Evolutionary conservation across 2,113 vertebrate species (phyloP), one percentile per base, ranked within the genome.

Genomic region (Melanocharis versteri): DNA sequence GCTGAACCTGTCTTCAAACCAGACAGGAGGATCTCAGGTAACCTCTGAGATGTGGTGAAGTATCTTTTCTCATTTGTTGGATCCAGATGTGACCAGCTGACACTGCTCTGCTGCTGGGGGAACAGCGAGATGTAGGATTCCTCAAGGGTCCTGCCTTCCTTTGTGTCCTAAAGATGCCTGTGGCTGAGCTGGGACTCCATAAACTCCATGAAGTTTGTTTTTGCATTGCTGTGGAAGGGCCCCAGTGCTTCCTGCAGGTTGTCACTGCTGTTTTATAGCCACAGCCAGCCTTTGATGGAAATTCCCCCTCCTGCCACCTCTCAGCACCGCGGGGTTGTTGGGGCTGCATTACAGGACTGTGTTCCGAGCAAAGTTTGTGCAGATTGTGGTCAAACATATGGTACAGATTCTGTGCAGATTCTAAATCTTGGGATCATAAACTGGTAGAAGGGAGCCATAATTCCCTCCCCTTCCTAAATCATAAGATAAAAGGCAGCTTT

Each of bases 351-450:
- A 40, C 76, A 62, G 72, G 64, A 66, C 76, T 20, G 39, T 48
- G 71, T 73, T 88, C 54, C 22, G 53, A 53, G 90, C 54, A 71
- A 70, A 50, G 87, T 88, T 86, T 93, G 68, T 39, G 22, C 58
- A 81, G 79, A 21, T 35, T 39, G 33, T 90, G 39, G 86, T 91
- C 80, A 92, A 92, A 94, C 94, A 94, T 96, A 92, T 97, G 95
- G 95, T 94, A 93, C 51, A 57, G 92, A 96, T 96, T 96, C 94
- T 48, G 57, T 94, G 77, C 82, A 93, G 96, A 78, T 95, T 95
- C 85, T 95, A 97, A 96, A 94, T 96, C 92, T 90, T 93, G 86
- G 85, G 86, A 92, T 93, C 93, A 89, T 95, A 95, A 96, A 96
- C 71, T 90, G 60, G 68, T 96, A 90, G 33, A 96, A 93, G 72